These are phyloP conservation scores for Tachina grossa DNA, from an alignment of 2,888 invertebrate species.

Conservation along the genomic window DNA sequence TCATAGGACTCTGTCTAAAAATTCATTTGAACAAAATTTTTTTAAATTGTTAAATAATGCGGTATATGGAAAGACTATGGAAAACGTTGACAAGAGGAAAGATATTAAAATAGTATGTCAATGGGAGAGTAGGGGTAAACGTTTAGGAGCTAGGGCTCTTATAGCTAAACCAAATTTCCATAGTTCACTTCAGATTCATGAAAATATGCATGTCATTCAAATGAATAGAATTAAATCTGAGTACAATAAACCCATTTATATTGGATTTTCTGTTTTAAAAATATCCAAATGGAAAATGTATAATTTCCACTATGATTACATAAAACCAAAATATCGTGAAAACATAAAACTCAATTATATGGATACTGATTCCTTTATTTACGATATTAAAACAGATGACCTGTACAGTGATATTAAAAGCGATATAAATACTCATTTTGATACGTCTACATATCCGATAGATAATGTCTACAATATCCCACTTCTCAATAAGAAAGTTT, in stretches of 20 bases:
- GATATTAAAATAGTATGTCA: not conserved
- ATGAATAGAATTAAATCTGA: no score
- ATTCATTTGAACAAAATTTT: constrained; percentile 78
- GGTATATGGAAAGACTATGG: not conserved
- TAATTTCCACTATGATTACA: no score
- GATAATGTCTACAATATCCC: no score
- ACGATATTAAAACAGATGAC: not conserved
- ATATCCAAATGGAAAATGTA: not conserved
- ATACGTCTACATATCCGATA: no score
- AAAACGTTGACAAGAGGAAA: not conserved
- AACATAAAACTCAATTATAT: not conserved
- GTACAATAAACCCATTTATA: no score
- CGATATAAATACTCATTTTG: no score
- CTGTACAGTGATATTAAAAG: not conserved
- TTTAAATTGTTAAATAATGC: constrained; percentile 4
- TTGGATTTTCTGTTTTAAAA: no score
- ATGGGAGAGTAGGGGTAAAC: not conserved
- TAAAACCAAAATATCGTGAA: not conserved
- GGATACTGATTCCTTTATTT: constrained; percentile 14
- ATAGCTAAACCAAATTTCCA: no score
- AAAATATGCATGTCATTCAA: no score
- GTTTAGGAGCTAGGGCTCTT: no score
- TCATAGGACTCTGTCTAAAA: constrained; percentile 73
- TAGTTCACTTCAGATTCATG: no score
- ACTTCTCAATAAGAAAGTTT: no score